Evolutionary conservation across 2,888 invertebrate genomes (phyloP).

Genomic region (Sinohyriopsis cumingii): DNA sequence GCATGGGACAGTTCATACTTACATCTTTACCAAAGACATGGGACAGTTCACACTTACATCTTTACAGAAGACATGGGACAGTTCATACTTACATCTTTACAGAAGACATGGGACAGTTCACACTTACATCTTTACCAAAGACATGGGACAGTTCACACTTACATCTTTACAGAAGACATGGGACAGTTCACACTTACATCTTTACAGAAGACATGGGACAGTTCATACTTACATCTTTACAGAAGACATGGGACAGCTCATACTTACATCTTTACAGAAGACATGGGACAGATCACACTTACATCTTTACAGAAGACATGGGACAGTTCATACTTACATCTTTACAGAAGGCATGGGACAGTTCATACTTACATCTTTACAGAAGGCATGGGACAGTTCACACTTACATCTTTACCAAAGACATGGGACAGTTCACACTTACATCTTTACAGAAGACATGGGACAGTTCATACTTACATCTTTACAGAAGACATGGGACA

Average conservation of each 20-base stretch:
- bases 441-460: slow-evolving; percentile 43
- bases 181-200: slow-evolving; percentile 32
- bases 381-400: slow-evolving; percentile 38
- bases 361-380: no score
- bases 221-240: no score
- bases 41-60: slow-evolving; percentile 32
- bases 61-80: slow-evolving; percentile 42
- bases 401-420: no score
- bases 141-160: slow-evolving; percentile 29
- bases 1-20: slow-evolving; percentile 28
- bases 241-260: slow-evolving; percentile 38
- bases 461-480: slow-evolving; percentile 31
- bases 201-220: slow-evolving; percentile 42
- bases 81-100: no score
- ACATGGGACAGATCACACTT: slow-evolving; percentile 29
- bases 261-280: no score
- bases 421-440: slow-evolving; percentile 29
- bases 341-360: slow-evolving; percentile 42
- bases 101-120: slow-evolving; percentile 38
- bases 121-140: no score
- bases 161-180: slow-evolving; percentile 43
- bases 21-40: slow-evolving; percentile 42
- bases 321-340: slow-evolving; percentile 31
- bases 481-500: slow-evolving; percentile 42
- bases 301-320: slow-evolving; percentile 43